Conservation (phyloP, 2,888 invertebrate species). For the Campopleginae sp. region DNA sequence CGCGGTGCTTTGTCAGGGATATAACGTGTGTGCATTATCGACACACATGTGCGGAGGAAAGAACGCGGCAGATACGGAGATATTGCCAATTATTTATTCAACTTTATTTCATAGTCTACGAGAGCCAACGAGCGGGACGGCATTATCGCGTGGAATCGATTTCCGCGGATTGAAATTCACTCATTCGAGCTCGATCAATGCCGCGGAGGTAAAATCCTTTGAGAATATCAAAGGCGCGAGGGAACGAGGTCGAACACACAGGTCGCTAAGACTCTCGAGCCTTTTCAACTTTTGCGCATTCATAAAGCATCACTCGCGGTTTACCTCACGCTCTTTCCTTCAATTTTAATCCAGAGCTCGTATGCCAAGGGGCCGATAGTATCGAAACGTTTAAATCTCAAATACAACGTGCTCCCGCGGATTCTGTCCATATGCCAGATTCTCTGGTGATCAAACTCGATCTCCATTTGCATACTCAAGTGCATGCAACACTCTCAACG, state of each 20-base stretch:
- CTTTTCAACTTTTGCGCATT: slow-evolving; percentile 31
- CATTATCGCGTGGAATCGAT: slow-evolving; percentile 53
- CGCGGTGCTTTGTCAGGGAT: slow-evolving; percentile 21
- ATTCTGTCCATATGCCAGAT: slow-evolving; percentile 50
- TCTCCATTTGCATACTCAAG: slow-evolving; percentile 66
- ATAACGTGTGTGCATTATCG: not conserved
- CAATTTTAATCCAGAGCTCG: not conserved
- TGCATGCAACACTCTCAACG: slow-evolving; percentile 42
- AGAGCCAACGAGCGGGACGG: slow-evolving; percentile 7
- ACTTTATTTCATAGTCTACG: slow-evolving; percentile 52
- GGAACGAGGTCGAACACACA: slow-evolving; percentile 53
- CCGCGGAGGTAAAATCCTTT: slow-evolving; percentile 12
- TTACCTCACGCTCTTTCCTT: slow-evolving; percentile 8
- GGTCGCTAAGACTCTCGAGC: slow-evolving; percentile 36
- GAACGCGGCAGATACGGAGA: slow-evolving; percentile 47
- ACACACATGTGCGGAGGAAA: slow-evolving; percentile 32
- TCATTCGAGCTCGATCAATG: slow-evolving; percentile 35
- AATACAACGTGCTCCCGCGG: slow-evolving; percentile 1
- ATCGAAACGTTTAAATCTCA: slow-evolving; percentile 61
- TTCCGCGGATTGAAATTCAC: slow-evolving; percentile 68
- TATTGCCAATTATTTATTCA: slow-evolving; percentile 63
- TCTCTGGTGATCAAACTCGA: slow-evolving; percentile 51
- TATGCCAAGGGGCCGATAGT: slow-evolving; percentile 53
- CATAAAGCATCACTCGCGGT: slow-evolving; percentile 20
- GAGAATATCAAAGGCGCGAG: slow-evolving; percentile 53